Evolutionary conservation across 2,113 vertebrate genomes (phyloP).

Genomic region (Leucoraja erinaceus): DNA sequence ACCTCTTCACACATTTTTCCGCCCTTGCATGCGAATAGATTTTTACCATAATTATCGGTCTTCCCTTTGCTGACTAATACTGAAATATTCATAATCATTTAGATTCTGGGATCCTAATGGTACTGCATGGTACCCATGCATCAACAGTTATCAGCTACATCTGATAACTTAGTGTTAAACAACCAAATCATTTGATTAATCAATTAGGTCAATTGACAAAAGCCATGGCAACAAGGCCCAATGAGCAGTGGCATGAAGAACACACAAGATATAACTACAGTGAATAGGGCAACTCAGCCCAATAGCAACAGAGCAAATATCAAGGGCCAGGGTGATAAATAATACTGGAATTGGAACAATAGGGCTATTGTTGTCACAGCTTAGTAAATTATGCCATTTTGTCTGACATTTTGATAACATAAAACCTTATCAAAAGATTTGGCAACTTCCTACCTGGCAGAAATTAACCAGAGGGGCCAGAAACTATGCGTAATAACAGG

Average conservation of each 20-base stretch:
- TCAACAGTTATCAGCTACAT: neutral
- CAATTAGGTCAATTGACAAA: neutral
- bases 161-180: neutral
- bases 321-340: neutral
- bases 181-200: neutral
- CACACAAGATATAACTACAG: neutral
- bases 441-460: neutral
- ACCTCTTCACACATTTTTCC: neutral
- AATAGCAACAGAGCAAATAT: neutral
- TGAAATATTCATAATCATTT: neutral
- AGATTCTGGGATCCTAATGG: neutral
- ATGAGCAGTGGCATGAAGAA: neutral
- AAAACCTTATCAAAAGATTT: neutral
- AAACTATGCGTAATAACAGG: neutral
- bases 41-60: too few relatives aligned
- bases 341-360: neutral
- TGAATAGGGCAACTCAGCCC: neutral
- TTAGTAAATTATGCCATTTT: neutral
- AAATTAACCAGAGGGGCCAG: neutral
- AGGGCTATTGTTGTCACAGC: neutral
- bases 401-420: neutral
- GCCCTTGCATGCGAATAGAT: too few relatives aligned
- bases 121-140: neutral
- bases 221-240: neutral
- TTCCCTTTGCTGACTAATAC: neutral